Evolutionary conservation across 2,888 invertebrate genomes (phyloP), one percentile per base, ranked within the genome.

Genomic region (Eumerus sabulonum): DNA sequence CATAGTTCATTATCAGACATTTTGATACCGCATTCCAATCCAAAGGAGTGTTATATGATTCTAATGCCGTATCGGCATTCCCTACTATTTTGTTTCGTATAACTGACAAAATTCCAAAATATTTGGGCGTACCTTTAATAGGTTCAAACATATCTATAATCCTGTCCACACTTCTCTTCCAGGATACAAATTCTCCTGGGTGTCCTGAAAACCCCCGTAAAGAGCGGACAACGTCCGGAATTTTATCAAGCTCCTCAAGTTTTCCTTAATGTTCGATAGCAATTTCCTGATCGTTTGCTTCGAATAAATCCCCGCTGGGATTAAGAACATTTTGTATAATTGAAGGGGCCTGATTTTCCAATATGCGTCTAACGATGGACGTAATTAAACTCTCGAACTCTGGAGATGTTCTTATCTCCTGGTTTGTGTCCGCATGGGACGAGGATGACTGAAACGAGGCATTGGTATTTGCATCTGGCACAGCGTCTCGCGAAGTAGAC

Each of bases 1-100:
- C 77, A 19, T 82, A 82, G 17, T 83, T 76, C 16, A 71, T 27
- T 1, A 71, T 67, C 3, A 81, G 45, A 27, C 74, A 83, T 9
- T 62, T 18, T 1, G 71, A 44, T 14, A 82, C 82, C 3, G 17
- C 45, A 14, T 47, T 44, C 70, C 70, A 70, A 50, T 68, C 27
- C 19, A 68, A 36, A 11, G 68, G 63, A 7, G 63, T 68, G 19
- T 74, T 68, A 16, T 76, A 76, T 9, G 59, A 70, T 48, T 76
- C 76, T 5, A 64, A 47, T 9, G 40, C 59, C 11, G 36, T 44
- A 42, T 76, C 48, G 14, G 70, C 70, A 5, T 76, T 16, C 13
- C 68, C 63, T 14, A 57, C 50, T 11, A 76, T 64, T 18, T 64
- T 64, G 16, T 72, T 72, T 13, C 72, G 44, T 16, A 77, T 51